Conservation (phyloP, 2,113 vertebrate species). For the Nycticryphes semicollaris region DNA sequence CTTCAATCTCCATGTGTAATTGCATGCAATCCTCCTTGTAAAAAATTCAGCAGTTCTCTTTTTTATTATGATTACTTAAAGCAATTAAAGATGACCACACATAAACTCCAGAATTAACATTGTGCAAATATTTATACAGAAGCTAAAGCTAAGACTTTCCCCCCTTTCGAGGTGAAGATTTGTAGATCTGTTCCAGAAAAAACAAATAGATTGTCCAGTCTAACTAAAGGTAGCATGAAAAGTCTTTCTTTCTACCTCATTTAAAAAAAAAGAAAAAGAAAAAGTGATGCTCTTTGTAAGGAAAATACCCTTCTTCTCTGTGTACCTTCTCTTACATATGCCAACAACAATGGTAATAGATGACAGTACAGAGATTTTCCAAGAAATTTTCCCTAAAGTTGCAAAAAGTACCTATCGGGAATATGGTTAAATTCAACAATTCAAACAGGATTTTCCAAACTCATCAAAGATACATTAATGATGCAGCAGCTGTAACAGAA, state of each 20-base stretch:
- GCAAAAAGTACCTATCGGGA: not conserved
- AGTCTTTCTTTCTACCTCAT: not conserved
- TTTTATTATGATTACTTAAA: not conserved
- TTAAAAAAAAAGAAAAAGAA: not conserved
- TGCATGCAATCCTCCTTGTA: not conserved
- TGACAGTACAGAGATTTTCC: not conserved
- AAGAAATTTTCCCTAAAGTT: not conserved
- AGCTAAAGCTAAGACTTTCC: not conserved
- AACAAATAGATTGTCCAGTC: not conserved
- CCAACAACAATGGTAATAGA: not conserved
- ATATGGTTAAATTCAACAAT: not conserved
- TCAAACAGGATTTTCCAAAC: not conserved
- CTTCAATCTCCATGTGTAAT: not conserved
- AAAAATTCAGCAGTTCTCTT: not conserved
- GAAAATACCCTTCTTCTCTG: not conserved
- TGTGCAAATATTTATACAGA: slow-evolving; percentile 26
- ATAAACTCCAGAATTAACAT: not conserved
- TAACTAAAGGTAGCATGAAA: not conserved
- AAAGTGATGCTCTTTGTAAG: not conserved
- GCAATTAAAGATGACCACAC: not conserved
- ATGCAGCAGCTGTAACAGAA: not conserved
- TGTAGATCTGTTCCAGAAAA: not conserved
- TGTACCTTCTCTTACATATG: not conserved
- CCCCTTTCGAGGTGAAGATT: not conserved
- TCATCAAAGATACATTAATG: not conserved